Base-by-base conservation (phyloP, 2,113 vertebrate species). In the Proteles cristata region DNA sequence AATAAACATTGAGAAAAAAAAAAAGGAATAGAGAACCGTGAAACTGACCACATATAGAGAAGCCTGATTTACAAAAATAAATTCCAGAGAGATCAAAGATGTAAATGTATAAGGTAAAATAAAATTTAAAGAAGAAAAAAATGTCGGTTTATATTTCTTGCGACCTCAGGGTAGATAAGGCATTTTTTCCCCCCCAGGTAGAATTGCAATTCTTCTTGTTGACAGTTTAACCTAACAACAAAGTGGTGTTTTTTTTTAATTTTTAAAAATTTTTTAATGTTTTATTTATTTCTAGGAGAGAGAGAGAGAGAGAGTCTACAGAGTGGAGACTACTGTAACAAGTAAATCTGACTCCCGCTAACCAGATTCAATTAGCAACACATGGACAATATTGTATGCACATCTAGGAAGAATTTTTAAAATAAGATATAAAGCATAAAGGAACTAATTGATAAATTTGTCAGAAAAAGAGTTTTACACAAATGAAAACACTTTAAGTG, bases 181-280 rank as follows among this genome's bases (percentile, higher is more conserved):
- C 26, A 83, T 50, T 83, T 3, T 43, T 12, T 82, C 17, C 19
- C 14, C 17, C 19, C 14, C 58, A 66, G 8, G 25, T 55, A 81
- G 66, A 97, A 93, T 0, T 90, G 50, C 7, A 93, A 95, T 83
- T 90, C 71, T 66, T 85, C 79, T 77, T 93, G 68, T 21, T 79
- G 90, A 73, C 68, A 95, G 71, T 87, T 93, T 90, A 92, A 95
- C 43, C 28, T 87, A 95, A 95, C 33, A 80, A 66, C 19, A 92
- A 94, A 80, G 63, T 85, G 33, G 10, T 74, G 89, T 86, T 11
- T 28, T 6, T 50, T 50, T 50, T 50, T 45, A 6, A 50, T n/a
- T n/a, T n/a, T n/a, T n/a, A 28, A 69, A 69, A 43, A n/a, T 39
- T 39, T 39, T 39, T 39, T 39, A 39, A 39, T 39, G 39, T 39